Evolutionary conservation across 1,140 invertebrate species (phyloP), one percentile per base, ranked within the genome.

Genomic region (Danaus melanippus): DNA sequence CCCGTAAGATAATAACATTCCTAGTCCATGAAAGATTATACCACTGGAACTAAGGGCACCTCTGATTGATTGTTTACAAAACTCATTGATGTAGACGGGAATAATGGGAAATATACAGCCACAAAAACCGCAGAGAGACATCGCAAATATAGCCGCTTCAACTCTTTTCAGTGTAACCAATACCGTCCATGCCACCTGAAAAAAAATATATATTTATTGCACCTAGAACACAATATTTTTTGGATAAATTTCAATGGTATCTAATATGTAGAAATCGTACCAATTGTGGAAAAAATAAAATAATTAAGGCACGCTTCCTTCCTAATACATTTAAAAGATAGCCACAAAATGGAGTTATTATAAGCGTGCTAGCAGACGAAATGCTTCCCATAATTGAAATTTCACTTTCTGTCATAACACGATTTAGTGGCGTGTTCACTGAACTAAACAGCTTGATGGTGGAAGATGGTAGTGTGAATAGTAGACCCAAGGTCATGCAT

Each of bases 341-440:
- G 0, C 73, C 71, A 21, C n/a, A n/a, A n/a, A n/a, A n/a, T n/a
- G n/a, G n/a, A n/a, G n/a, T n/a, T n/a, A n/a, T n/a, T n/a, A n/a
- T n/a, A n/a, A n/a, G n/a, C n/a, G n/a, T n/a, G n/a, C n/a, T n/a
- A n/a, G n/a, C n/a, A n/a, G n/a, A n/a, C n/a, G n/a, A n/a, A n/a
- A n/a, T n/a, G n/a, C n/a, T n/a, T n/a, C n/a, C n/a, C n/a, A n/a
- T n/a, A n/a, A n/a, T n/a, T n/a, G n/a, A n/a, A n/a, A n/a, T n/a
- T n/a, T n/a, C n/a, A n/a, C n/a, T n/a, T n/a, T n/a, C 64, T 0
- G 67, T 68, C 76, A 83, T 81, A 0, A 73, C 67, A 42, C 79
- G 59, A 39, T 73, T 41, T 0, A 84, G 60, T 0, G 77, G 73
- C 0, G 79, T 83, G 53, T 74, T 70, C 0, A 46, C n/a, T 0